Evolutionary conservation across 2,797 vertebrate species (phyloP).

Genomic region (Hyperoplus immaculatus): DNA sequence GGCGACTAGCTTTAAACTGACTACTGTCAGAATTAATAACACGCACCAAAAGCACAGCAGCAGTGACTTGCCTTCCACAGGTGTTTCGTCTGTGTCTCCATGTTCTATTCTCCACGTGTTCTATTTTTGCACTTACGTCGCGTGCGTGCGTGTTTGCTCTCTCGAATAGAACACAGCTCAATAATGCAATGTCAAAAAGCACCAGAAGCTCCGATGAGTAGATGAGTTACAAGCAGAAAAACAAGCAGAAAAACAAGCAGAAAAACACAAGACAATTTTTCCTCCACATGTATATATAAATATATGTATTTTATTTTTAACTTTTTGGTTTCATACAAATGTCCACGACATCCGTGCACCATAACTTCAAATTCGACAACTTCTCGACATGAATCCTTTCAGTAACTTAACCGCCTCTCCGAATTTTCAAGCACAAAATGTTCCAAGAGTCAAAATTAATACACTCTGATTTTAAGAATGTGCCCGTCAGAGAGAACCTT

Average conservation of each 20-base stretch:
- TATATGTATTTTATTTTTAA: neutral
- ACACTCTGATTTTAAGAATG: constrained; percentile 60
- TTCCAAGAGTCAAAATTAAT: constrained; percentile 66
- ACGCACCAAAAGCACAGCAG: constrained; percentile 37
- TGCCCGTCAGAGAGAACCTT: constrained; percentile 46
- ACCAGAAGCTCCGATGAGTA: constrained; percentile 21
- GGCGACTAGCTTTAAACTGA: constrained; percentile 65
- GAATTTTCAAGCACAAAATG: constrained; percentile 59
- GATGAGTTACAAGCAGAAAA: constrained; percentile 9
- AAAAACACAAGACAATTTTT: neutral
- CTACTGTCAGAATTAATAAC: constrained; percentile 76
- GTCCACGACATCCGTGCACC: neutral
- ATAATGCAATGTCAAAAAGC: constrained; percentile 31
- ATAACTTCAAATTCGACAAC: constrained; percentile 22
- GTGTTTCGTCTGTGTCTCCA: constrained; percentile 59
- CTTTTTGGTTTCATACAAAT: constrained; percentile 11
- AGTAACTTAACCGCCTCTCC: constrained; percentile 17
- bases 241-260: neutral
- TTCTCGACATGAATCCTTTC: constrained; percentile 33
- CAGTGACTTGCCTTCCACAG: constrained; percentile 66
- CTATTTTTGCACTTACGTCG: constrained; percentile 49
- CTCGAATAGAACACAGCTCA: constrained; percentile 22
- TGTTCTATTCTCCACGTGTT: constrained; percentile 39
- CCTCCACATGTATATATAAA: too few relatives aligned
- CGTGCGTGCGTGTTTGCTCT: constrained; percentile 22